Percentiles rank a stretch among this genome's conserved stretches.
Evolutionary conservation across 2,888 invertebrate species (phyloP).

Genomic region (Troides oblongomaculatus): DNA sequence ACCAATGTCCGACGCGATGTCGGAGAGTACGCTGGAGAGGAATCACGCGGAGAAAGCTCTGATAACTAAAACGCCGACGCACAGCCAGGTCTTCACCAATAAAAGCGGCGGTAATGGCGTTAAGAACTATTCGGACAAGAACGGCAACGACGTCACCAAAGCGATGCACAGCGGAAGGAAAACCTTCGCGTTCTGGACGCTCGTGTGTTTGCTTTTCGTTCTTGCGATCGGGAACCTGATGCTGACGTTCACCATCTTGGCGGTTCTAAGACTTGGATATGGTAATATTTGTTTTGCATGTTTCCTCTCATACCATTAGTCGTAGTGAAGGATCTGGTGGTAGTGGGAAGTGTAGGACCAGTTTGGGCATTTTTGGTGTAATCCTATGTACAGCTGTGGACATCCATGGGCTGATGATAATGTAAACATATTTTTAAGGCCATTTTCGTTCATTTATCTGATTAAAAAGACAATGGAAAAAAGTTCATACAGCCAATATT

Average conservation of each 20-base stretch:
- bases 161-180: slow-evolving; percentile 72
- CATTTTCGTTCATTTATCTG: too few relatives aligned
- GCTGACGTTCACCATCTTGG: slow-evolving; percentile 89
- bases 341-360: too few relatives aligned
- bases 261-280: slow-evolving; percentile 88
- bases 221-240: slow-evolving; percentile 89
- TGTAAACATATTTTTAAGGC: too few relatives aligned
- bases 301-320: too few relatives aligned
- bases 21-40: slow-evolving; percentile 62
- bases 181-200: slow-evolving; percentile 89
- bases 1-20: slow-evolving; percentile 68
- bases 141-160: slow-evolving; percentile 70
- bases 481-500: too few relatives aligned
- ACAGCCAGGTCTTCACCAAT: slow-evolving; percentile 53
- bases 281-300: slow-evolving; percentile 45
- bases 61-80: slow-evolving; percentile 61
- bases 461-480: too few relatives aligned
- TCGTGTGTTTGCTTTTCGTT: slow-evolving; percentile 84
- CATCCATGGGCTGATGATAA: too few relatives aligned
- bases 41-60: slow-evolving; percentile 69
- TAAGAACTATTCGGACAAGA: slow-evolving; percentile 71
- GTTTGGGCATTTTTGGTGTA: too few relatives aligned
- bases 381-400: too few relatives aligned
- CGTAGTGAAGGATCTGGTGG: too few relatives aligned
- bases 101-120: slow-evolving; percentile 44